Evolutionary conservation across 2,797 vertebrate species (phyloP), one percentile per base, ranked within the genome.

Genomic region (Spatula versicolor): DNA sequence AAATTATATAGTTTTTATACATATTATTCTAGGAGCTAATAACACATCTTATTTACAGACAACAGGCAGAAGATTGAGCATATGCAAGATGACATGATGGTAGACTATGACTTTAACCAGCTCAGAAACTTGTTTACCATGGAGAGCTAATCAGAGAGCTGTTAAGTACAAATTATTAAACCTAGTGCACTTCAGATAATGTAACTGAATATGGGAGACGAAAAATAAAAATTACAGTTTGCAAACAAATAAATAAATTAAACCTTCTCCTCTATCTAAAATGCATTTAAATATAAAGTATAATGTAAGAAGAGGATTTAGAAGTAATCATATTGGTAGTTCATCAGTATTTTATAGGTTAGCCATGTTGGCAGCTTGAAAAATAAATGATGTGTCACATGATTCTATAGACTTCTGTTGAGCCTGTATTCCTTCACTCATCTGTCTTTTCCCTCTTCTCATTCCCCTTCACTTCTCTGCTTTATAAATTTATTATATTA

Each of bases 91-190:
- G 14, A 93, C 67, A 55, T 43, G 23, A 84, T 69, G 71, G 91
- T 76, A 88, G 12, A 80, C 45, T 92, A 15, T 56, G 90, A 58
- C 62, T 86, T 88, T 75, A 81, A 93, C 81, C 31, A 90, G 37
- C 41, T 92, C 67, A 92, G 83, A 92, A 96, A 90, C 73, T 73
- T 97, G 66, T 93, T 95, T 94, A 93, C 72, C 94, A 76, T 55
- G 30, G 25, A 63, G 25, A 79, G 5, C 48, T 83, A 82, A 93
- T 96, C 80, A 86, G 90, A 94, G 92, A 86, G 73, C 30, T 85
- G 28, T 94, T 93, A 96, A 86, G 28, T 83, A 94, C 69, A 50
- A 94, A 94, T 94, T 96, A 96, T 92, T 96, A 88, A 95, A 96
- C 62, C 86, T 94, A 90, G 37, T 72, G 35, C 25, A 94, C 35